Evolutionary conservation across 2,113 vertebrate genomes (phyloP).

Genomic region (Bufo gargarizans): DNA sequence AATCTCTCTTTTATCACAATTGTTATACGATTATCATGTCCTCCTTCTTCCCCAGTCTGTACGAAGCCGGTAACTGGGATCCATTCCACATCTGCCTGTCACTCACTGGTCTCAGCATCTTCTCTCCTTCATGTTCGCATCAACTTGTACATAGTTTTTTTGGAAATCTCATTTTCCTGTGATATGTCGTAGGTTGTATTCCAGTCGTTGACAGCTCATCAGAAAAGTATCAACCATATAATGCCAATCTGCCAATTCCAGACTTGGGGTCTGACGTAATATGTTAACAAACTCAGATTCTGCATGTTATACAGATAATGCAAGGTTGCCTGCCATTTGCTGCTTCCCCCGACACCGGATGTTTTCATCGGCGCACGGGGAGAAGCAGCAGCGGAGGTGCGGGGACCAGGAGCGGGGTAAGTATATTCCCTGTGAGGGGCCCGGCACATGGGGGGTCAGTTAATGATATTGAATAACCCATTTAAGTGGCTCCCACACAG

Average conservation of each 20-base stretch:
- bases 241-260: background rate
- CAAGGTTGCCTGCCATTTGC: background rate
- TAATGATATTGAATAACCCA: too few species aligned
- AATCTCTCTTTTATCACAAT: conserved; percentile 53
- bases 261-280: background rate
- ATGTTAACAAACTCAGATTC: background rate
- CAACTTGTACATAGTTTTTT: conserved; percentile 15
- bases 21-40: conserved; percentile 38
- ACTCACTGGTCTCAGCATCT: background rate
- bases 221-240: background rate
- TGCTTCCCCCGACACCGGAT: too few species aligned
- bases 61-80: background rate
- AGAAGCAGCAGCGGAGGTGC: too few species aligned
- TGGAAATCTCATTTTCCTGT: background rate
- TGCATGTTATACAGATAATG: background rate
- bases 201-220: background rate
- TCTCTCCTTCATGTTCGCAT: background rate
- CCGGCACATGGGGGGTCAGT: too few species aligned
- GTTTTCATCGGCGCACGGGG: too few species aligned
- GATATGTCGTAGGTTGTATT: background rate
- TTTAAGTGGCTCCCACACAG: too few species aligned
- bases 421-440: too few species aligned
- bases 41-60: conserved; percentile 1
- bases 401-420: too few species aligned
- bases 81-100: conserved; percentile 34